Evolutionary conservation across 2,797 vertebrate species (phyloP).

Genomic region (Danio choprae): DNA sequence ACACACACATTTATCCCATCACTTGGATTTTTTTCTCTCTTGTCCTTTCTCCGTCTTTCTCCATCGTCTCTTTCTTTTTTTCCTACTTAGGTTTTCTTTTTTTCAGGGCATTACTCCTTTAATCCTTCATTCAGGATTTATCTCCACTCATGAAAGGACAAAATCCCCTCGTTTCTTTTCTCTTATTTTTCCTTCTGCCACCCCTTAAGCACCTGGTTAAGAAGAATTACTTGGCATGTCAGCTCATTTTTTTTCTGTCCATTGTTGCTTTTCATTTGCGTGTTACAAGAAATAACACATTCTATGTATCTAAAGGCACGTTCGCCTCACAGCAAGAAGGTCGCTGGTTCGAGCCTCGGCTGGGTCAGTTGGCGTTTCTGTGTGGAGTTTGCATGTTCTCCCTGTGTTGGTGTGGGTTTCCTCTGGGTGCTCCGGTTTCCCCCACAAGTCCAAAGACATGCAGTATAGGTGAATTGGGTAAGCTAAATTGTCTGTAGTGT

Average conservation of each 20-base stretch:
- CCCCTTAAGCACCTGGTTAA: background rate
- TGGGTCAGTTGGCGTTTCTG: too few relatives aligned
- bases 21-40: slow-evolving; percentile 29
- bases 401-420: too few relatives aligned
- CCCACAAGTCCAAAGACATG: too few relatives aligned
- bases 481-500: too few relatives aligned
- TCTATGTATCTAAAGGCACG: background rate
- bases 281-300: background rate
- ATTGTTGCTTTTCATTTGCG: background rate
- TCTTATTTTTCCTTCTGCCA: slow-evolving; percentile 4
- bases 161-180: slow-evolving; percentile 24
- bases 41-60: slow-evolving; percentile 20
- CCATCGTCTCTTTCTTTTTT: slow-evolving; percentile 14
- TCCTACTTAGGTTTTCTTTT: slow-evolving; percentile 8
- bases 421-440: too few relatives aligned
- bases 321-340: too few relatives aligned
- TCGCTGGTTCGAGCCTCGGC: too few relatives aligned
- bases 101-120: slow-evolving; percentile 25
- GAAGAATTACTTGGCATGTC: background rate
- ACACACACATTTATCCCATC: slow-evolving; percentile 22
- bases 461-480: too few relatives aligned
- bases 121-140: slow-evolving; percentile 27
- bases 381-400: too few relatives aligned
- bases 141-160: slow-evolving; percentile 26
- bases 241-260: background rate